Base-by-base conservation (phyloP, 2,797 vertebrate species). In the Clangula hyemalis region DNA sequence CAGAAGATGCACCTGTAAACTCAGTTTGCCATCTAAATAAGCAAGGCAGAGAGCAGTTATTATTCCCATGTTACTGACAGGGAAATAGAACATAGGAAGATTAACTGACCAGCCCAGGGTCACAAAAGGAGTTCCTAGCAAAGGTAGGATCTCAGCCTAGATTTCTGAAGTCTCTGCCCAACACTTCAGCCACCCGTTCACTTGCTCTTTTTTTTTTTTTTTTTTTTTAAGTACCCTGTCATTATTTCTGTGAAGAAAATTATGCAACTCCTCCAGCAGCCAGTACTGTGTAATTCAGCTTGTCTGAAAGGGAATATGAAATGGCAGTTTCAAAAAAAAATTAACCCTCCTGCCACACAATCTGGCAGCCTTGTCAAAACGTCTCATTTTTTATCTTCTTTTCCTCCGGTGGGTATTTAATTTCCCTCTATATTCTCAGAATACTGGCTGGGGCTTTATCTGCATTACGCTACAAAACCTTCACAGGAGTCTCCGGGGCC, bases 271-370 rank as follows among this genome's bases (percentile, higher is more conserved):
- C 78, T 85, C 73, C 87, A 89, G 94, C 93, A 95, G 94, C 73
- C 87, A 83, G 87, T 32, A 78, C 91, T 53, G 78, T 91, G 92
- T 77, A 83, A 95, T 95, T 95, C 94, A 65, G 80, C 95, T n/a
- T 95, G 94, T 95, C 90, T 94, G 83, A 80, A 81, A 90, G 78
- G 86, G 75, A 96, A 89, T 81, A 86, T 24, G 93, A 96, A 96
- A 95, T 94, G 86, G 92, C 95, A 97, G 79, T 72, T 96, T 84
- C 56, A 32, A 75, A 85, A 95, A 89, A 89, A 93, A 93, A 94
- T 93, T 80, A 94, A 89, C 92, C 93, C 87, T 93, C 85, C 88
- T 87, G 92, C 85, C 95, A 93, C 30, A 20, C 85, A 81, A 36
- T 76, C 95, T 90, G 78, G 91, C 92, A 95, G 95, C 73, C 72